phyloP scores from a whole-genome alignment of 37 sponge, comb jelly and placozoan species.

The Beroe ovata region DNA sequence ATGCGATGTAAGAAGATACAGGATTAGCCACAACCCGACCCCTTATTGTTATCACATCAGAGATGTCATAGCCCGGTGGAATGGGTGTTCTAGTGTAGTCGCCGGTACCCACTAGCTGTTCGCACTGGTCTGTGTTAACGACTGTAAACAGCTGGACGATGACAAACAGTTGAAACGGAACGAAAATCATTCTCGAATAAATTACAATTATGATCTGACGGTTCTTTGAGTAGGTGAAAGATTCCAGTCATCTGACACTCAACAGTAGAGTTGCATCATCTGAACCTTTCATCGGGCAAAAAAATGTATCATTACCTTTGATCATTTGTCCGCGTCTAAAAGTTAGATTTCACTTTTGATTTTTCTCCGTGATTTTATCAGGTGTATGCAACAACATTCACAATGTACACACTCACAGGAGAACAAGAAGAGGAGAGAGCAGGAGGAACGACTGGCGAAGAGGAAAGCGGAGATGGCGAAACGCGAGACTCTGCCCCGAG shows the following conservation, averaged over 20 bases:
- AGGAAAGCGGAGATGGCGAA: constrained; percentile 63
- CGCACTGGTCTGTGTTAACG: background rate
- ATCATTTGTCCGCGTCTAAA: too few relatives aligned
- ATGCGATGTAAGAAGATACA: too few relatives aligned
- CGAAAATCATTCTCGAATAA: too few relatives aligned
- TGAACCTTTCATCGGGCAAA: too few relatives aligned
- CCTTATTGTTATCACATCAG: background rate
- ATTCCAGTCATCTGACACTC: background rate
- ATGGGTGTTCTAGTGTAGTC: background rate
- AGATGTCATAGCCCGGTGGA: background rate
- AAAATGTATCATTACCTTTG: too few relatives aligned
- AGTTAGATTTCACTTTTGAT: too few relatives aligned
- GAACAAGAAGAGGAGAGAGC: constrained; percentile 35
- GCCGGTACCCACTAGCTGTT: background rate
- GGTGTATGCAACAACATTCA: too few relatives aligned
- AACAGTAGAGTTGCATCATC: background rate
- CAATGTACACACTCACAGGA: too few relatives aligned
- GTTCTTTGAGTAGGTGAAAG: background rate
- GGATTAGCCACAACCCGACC: too few relatives aligned
- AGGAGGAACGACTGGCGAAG: constrained; percentile 49
- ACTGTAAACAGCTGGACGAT: background rate
- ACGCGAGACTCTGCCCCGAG: constrained; percentile 44
- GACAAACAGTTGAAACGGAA: background rate
- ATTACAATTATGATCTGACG: too few relatives aligned
- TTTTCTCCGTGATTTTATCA: too few relatives aligned